These are phyloP conservation scores for Vultur gryphus DNA, from an alignment of 2,797 vertebrate genomes.

Conservation along the genomic window DNA sequence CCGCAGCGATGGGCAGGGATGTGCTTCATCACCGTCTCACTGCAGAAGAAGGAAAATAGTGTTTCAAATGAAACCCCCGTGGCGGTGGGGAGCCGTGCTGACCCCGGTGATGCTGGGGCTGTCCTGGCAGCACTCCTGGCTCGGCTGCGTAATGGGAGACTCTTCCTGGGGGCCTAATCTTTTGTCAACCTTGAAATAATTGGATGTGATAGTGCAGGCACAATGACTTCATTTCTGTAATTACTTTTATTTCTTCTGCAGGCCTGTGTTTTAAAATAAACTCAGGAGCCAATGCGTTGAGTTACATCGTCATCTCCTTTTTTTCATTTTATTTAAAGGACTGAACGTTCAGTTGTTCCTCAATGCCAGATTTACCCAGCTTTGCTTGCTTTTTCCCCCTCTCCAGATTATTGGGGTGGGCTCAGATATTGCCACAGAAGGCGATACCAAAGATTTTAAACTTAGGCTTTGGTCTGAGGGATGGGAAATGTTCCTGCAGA, in stretches of 20 bases:
- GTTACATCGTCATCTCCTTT: neutral
- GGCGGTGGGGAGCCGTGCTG: neutral
- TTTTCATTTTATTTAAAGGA: rapidly evolving
- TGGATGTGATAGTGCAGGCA: neutral
- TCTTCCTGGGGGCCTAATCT: neutral
- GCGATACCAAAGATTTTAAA: neutral
- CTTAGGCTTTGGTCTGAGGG: neutral
- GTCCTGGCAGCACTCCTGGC: neutral
- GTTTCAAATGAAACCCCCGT: neutral
- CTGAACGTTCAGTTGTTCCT: neutral
- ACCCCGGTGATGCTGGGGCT: neutral
- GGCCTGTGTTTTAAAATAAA: neutral
- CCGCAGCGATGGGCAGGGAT: neutral
- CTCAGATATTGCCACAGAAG: neutral
- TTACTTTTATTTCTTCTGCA: neutral
- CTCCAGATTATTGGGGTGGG: neutral
- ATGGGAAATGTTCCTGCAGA: neutral
- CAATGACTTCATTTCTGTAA: neutral
- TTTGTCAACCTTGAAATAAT: neutral
- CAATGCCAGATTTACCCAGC: neutral
- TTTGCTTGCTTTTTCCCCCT: neutral
- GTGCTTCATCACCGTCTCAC: neutral
- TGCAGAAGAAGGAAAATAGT: neutral
- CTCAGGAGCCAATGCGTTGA: neutral
- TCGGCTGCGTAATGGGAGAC: neutral